These are phyloP conservation scores for Drymonia ruficornis DNA, from an alignment of 2,888 invertebrate genomes.

Conservation along the genomic window DNA sequence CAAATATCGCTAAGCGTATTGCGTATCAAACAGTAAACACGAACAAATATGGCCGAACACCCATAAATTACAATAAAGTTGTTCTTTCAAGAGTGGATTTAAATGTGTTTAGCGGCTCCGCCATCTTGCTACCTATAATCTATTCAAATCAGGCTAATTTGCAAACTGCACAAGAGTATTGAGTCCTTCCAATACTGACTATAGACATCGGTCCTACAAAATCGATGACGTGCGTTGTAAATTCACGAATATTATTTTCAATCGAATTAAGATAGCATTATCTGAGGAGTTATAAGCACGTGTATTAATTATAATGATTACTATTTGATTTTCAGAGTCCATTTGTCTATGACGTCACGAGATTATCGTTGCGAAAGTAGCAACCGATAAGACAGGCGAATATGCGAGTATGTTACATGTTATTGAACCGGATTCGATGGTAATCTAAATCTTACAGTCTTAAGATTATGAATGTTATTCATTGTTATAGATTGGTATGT, in stretches of 20 bases:
- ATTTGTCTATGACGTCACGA: not conserved
- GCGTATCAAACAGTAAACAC: slow-evolving; percentile 9
- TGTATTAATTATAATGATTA: not conserved
- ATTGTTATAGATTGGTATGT: not conserved
- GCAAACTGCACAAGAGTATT: not conserved
- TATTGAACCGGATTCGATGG: slow-evolving; percentile 3
- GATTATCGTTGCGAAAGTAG: slow-evolving; percentile 5
- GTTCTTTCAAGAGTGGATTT: slow-evolving; percentile 11
- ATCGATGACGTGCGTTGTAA: not conserved
- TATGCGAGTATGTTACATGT: not conserved
- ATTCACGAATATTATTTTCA: not conserved
- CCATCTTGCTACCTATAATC: slow-evolving; percentile 31
- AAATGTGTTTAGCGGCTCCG: slow-evolving; percentile 18
- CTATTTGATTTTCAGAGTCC: not conserved
- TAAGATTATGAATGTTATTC: not conserved
- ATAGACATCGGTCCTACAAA: too few relatives aligned
- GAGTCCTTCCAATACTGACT: too few relatives aligned
- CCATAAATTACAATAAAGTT: slow-evolving; percentile 23
- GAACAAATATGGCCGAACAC: slow-evolving; percentile 2
- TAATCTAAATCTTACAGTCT: not conserved
- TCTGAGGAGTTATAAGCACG: not conserved
- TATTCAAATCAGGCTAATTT: slow-evolving; percentile 19
- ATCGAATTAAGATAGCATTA: not conserved
- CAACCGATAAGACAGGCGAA: slow-evolving; percentile 5
- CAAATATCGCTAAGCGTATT: slow-evolving; percentile 20